A percentile compares a stretch with the other conserved stretches of the same genome.
Evolutionary conservation across 2,888 invertebrate species (phyloP).

Genomic region (Papilio gigon): DNA sequence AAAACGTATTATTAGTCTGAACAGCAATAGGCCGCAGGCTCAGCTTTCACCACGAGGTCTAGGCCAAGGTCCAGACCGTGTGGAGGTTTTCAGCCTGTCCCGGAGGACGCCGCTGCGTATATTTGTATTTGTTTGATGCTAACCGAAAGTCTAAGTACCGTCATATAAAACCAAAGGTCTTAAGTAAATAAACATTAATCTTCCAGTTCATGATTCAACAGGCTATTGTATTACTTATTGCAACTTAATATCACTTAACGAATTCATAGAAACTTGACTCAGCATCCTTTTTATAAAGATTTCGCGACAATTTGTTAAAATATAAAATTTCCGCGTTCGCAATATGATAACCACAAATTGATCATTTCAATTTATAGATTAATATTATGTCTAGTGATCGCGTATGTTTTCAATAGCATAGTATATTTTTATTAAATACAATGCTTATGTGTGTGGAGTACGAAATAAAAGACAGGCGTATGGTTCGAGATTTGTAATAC

Average conservation of each 20-base stretch:
- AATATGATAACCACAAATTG: slow-evolving; percentile 2
- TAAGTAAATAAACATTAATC: slow-evolving; percentile 10
- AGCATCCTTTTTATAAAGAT: slow-evolving; percentile 12
- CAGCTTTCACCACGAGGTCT: too few relatives aligned
- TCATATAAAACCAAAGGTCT: neutral
- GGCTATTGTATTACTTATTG: neutral
- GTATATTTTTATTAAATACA: neutral
- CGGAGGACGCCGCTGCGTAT: too few relatives aligned
- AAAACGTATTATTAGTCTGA: too few relatives aligned
- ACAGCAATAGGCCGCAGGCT: too few relatives aligned
- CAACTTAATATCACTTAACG: neutral
- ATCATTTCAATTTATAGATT: slow-evolving; percentile 14
- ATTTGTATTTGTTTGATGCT: too few relatives aligned
- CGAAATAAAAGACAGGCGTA: too few relatives aligned
- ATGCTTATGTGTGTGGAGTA: too few relatives aligned
- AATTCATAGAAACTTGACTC: neutral
- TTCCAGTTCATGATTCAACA: slow-evolving; percentile 9
- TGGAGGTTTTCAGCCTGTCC: too few relatives aligned
- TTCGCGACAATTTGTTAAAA: slow-evolving; percentile 22
- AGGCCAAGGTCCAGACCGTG: too few relatives aligned
- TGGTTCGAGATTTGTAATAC: too few relatives aligned
- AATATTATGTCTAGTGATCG: slow-evolving; percentile 19
- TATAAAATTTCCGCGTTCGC: slow-evolving; percentile 2
- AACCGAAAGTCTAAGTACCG: neutral
- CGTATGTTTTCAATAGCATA: neutral